These are phyloP conservation scores for Drosophila pegasa DNA, from an alignment of 2,888 invertebrate species.

Conservation along the genomic window DNA sequence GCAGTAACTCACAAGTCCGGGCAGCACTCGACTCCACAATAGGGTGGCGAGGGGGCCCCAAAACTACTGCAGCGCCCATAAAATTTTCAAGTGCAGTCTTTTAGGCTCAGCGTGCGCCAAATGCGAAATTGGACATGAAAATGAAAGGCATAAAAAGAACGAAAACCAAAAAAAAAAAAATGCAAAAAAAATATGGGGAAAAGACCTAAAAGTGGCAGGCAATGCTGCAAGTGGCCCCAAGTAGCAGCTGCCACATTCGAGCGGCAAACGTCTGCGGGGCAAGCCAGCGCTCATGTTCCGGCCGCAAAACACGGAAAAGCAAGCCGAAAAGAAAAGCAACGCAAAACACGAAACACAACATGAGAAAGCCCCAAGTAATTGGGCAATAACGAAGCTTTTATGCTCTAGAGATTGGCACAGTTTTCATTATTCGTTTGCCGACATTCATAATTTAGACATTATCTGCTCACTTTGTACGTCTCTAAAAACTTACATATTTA, in stretches of 20 bases:
- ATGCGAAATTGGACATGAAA: slow-evolving; percentile 76
- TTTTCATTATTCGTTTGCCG: slow-evolving; percentile 27
- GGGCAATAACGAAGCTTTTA: slow-evolving; percentile 58
- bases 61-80: slow-evolving; percentile 67
- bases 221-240: slow-evolving; percentile 59
- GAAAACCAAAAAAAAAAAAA: background rate
- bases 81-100: slow-evolving; percentile 79
- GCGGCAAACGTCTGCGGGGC: slow-evolving; percentile 12
- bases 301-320: slow-evolving; percentile 46
- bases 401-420: slow-evolving; percentile 44
- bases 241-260: slow-evolving; percentile 77
- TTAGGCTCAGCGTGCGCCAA: slow-evolving; percentile 70
- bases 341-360: slow-evolving; percentile 29
- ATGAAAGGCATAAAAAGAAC: slow-evolving; percentile 61
- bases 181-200: background rate
- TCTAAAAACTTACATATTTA: slow-evolving; percentile 16
- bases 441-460: slow-evolving; percentile 36
- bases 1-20: slow-evolving; percentile 23
- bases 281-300: slow-evolving; percentile 15
- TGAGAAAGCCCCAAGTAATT: slow-evolving; percentile 39
- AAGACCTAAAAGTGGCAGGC: slow-evolving; percentile 25
- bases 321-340: slow-evolving; percentile 12
- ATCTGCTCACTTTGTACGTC: background rate
- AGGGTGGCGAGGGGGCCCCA: background rate
- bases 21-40: background rate